These are phyloP conservation scores for Meandrusa payeni DNA, from an alignment of 2,888 invertebrate species.

Conservation along the genomic window DNA sequence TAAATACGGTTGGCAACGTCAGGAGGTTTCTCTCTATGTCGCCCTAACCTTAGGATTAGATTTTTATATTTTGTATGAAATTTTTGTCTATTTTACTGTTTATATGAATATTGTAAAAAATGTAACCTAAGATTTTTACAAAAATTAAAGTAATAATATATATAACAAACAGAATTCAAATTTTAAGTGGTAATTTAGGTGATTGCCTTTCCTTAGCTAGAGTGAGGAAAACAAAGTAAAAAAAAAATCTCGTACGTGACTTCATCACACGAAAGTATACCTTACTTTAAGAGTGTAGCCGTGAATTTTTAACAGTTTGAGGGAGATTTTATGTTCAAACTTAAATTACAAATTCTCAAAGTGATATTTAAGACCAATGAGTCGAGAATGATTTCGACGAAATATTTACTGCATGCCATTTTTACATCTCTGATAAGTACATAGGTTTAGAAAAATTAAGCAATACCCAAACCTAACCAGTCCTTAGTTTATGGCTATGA, in stretches of 20 bases:
- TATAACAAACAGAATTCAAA: too few species aligned
- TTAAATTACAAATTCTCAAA: slow-evolving; percentile 63
- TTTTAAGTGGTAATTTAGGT: slow-evolving; percentile 14
- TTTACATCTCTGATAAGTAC: slow-evolving; percentile 9
- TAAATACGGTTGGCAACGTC: too few species aligned
- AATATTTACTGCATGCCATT: background rate
- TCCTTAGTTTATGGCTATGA: too few species aligned
- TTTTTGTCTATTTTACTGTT: too few species aligned
- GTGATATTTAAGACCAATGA: slow-evolving; percentile 44
- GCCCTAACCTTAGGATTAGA: too few species aligned
- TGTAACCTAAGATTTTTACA: too few species aligned
- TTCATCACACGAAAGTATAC: slow-evolving; percentile 60
- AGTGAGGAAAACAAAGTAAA: slow-evolving; percentile 24
- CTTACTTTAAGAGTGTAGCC: slow-evolving; percentile 42
- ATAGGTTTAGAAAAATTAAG: too few species aligned
- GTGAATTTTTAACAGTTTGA: slow-evolving; percentile 55
- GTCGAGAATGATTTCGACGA: background rate
- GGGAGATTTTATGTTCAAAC: slow-evolving; percentile 64
- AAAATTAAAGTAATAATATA: too few species aligned
- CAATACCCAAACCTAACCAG: too few species aligned
- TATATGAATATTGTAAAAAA: too few species aligned
- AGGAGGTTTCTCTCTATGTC: too few species aligned
- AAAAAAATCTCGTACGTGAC: slow-evolving; percentile 46
- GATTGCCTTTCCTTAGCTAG: slow-evolving; percentile 20
- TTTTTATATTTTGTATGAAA: too few species aligned